Evolutionary conservation across 2,797 vertebrate species (phyloP), one percentile per base, ranked within the genome.

Genomic region (Eutrigla gurnardus): DNA sequence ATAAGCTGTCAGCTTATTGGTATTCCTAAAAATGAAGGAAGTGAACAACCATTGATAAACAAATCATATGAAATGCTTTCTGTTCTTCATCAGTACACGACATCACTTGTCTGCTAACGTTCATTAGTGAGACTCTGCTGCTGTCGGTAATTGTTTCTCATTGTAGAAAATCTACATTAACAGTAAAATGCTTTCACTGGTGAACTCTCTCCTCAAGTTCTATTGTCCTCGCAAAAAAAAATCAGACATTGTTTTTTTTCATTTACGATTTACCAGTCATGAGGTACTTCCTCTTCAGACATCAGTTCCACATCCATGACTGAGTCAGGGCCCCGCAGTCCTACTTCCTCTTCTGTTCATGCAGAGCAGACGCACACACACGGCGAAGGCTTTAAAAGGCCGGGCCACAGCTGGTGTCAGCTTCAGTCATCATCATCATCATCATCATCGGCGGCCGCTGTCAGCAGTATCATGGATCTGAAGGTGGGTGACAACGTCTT

Each of bases 391-490:
- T 77, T 80, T 78, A 70, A 68, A 86, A 72, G 25, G 7, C 15
- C 4, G 4, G 0, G 0, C 32, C 1, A 3, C 12, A 40, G 4
- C 60, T 9, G 1, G 2, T 8, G 17, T 18, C 15, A 0, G 5
- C 47, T 79, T 67, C 60, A 70, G 3, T 65, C 35, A 57, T 15
- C 25, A 12, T 1, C 7, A 7, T 46, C 3, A 36, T 1, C 7
- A 7, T 46, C 3, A 36, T 0, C 45, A 33, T 7, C 35, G 15
- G 11, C 1, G 0, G n/a, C 63, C 65, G 45, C 36, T 3, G 25
- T 25, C 25, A 25, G 0, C n/a, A 7, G 13, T 69, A 71, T 5
- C 68, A 93, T 93, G 92, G 89, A 92, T n/a, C 13, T 45, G 5
- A 65, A 66, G 77, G 92, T 93, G 61, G 37, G 87, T 80, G 63